phyloP scores from a whole-genome alignment of 1,140 invertebrate genomes.

The Zophobas atratus region DNA sequence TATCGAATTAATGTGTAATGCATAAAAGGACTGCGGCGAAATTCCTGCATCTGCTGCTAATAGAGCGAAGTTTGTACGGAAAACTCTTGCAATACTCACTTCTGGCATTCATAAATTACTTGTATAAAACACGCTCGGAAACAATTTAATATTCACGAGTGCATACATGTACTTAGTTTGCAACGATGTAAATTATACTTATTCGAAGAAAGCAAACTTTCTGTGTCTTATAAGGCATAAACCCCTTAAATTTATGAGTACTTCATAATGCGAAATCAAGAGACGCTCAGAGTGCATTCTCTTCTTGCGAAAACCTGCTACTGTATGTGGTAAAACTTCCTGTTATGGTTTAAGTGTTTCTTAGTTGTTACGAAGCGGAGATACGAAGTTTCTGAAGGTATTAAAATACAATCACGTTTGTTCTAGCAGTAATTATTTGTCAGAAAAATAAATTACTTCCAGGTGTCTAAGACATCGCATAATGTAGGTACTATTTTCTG shows the following conservation, averaged over 20 bases:
- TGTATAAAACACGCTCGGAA: slow-evolving; percentile 31
- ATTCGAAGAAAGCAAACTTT: slow-evolving; percentile 36
- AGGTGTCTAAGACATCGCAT: too few species aligned
- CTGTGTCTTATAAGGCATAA: slow-evolving; percentile 27
- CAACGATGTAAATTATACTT: slow-evolving; percentile 41
- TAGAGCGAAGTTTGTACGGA: slow-evolving; percentile 28
- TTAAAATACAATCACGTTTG: too few species aligned
- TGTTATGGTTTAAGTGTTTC: too few species aligned
- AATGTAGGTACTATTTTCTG: too few species aligned
- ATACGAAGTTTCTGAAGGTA: too few species aligned
- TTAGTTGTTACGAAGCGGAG: too few species aligned
- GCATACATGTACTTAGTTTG: slow-evolving; percentile 36
- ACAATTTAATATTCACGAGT: slow-evolving; percentile 41
- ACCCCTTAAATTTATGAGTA: slow-evolving; percentile 35
- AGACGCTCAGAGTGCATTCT: slow-evolving; percentile 11
- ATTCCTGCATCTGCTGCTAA: slow-evolving; percentile 19
- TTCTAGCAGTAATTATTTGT: too few species aligned
- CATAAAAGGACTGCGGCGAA: slow-evolving; percentile 27
- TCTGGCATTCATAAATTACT: slow-evolving; percentile 24
- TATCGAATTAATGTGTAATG: neutral
- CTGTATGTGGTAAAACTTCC: too few species aligned
- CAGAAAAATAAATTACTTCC: too few species aligned
- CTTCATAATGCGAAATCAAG: slow-evolving; percentile 13
- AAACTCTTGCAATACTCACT: slow-evolving; percentile 35
- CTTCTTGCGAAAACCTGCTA: slow-evolving; percentile 15